phyloP scores from a whole-genome alignment of 2,888 invertebrate species.

The Eupithecia tripunctaria region DNA sequence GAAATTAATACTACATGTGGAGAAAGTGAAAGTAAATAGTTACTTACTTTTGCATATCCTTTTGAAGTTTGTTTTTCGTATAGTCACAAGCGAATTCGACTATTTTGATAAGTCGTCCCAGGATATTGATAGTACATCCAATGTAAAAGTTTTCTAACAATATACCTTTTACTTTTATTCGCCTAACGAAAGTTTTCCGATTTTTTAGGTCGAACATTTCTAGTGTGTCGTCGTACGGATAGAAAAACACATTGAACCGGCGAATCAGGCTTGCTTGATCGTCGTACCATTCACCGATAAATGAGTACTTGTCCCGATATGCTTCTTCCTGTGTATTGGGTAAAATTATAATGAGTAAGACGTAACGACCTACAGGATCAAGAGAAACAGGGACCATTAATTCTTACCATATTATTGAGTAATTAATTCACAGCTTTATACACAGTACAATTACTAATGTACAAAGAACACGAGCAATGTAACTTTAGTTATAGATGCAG shows the following conservation, averaged over 20 bases:
- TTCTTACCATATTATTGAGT: slow-evolving; percentile 5
- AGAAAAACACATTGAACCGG: slow-evolving; percentile 91
- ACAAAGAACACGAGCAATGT: not conserved
- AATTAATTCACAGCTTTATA: not conserved
- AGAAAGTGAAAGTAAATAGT: not conserved
- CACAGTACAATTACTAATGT: not conserved
- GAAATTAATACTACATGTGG: too few species aligned
- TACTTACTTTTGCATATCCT: slow-evolving; percentile 87
- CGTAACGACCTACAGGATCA: not conserved
- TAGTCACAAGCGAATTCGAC: slow-evolving; percentile 88
- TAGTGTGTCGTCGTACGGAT: slow-evolving; percentile 89
- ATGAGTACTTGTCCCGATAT: slow-evolving; percentile 84
- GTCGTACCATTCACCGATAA: slow-evolving; percentile 95
- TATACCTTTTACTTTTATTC: slow-evolving; percentile 88
- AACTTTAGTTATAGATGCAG: too few species aligned
- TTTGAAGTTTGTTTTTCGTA: slow-evolving; percentile 86
- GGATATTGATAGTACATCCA: slow-evolving; percentile 89
- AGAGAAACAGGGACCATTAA: slow-evolving; percentile 14
- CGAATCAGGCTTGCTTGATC: slow-evolving; percentile 89
- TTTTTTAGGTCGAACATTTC: slow-evolving; percentile 90
- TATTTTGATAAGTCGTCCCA: slow-evolving; percentile 89
- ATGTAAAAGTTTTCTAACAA: slow-evolving; percentile 88
- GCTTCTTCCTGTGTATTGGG: slow-evolving; percentile 71
- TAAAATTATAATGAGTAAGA: not conserved
- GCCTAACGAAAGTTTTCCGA: slow-evolving; percentile 86